Conservation (phyloP, 1,140 invertebrate species). For the Drosophila bipectinata region DNA sequence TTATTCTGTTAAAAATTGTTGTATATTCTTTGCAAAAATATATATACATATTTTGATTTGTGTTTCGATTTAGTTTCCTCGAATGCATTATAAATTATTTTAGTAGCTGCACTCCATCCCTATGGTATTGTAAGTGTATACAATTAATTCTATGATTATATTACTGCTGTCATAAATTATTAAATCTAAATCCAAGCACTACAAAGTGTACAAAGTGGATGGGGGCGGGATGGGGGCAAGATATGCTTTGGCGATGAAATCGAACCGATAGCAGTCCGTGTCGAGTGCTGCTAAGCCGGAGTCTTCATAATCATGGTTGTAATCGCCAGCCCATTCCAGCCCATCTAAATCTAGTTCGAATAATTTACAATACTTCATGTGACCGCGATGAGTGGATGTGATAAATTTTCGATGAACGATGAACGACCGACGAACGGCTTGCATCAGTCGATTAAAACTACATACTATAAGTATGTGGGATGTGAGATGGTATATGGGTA, state of each 20-base stretch:
- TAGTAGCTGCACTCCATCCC: conserved; percentile 49
- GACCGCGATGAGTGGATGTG: conserved; percentile 63
- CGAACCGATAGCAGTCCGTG: conserved; percentile 42
- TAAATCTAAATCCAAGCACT: conserved; percentile 74
- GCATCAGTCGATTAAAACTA: conserved; percentile 24
- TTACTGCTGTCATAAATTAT: conserved; percentile 79
- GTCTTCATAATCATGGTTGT: conserved; percentile 14
- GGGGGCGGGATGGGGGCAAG: conserved; percentile 24
- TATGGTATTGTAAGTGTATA: conserved; percentile 51
- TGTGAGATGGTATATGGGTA: neutral
- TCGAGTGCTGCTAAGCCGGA: conserved; percentile 58
- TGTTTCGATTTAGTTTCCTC: conserved; percentile 36
- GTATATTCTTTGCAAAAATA: conserved; percentile 59
- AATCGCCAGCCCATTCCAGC: conserved; percentile 33
- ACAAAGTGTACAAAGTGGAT: conserved; percentile 37
- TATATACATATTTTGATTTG: conserved; percentile 61
- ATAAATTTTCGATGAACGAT: conserved; percentile 47
- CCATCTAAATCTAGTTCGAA: conserved; percentile 68
- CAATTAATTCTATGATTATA: conserved; percentile 71
- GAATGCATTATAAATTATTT: conserved; percentile 29
- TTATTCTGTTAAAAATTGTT: conserved; percentile 11
- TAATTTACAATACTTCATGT: conserved; percentile 82
- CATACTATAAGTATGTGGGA: conserved; percentile 1
- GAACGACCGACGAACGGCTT: conserved; percentile 10
- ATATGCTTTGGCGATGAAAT: conserved; percentile 45